These are phyloP conservation scores for Drosophila falleni DNA, from an alignment of 2,888 invertebrate species.

Conservation along the genomic window DNA sequence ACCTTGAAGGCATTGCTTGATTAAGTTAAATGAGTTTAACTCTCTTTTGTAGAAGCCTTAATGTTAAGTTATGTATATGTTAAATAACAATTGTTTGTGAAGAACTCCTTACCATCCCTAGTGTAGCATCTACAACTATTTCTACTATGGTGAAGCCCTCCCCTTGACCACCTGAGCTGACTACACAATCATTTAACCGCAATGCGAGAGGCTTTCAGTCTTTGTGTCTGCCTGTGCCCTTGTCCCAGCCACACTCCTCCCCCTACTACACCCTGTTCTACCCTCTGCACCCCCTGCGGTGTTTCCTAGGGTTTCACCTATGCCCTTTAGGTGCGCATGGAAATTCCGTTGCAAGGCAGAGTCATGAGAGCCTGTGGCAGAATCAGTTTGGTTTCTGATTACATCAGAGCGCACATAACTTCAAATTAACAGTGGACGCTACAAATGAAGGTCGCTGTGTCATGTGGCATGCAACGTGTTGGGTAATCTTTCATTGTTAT, in stretches of 20 bases:
- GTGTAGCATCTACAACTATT: constrained; percentile 32
- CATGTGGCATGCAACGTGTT: constrained; percentile 12
- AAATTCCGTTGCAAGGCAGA: constrained; percentile 12
- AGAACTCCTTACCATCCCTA: constrained; percentile 1
- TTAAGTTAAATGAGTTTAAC: too few relatives aligned
- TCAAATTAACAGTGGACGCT: constrained; percentile 64
- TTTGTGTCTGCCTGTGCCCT: constrained; percentile 31
- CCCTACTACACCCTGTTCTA: not conserved
- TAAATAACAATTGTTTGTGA: constrained; percentile 5
- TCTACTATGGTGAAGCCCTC: not conserved
- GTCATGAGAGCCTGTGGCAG: constrained; percentile 18
- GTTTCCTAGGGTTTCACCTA: constrained; percentile 27
- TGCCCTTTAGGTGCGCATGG: constrained; percentile 44
- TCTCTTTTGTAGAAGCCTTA: too few relatives aligned
- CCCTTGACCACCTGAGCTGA: constrained; percentile 5
- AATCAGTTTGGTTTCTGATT: constrained; percentile 45
- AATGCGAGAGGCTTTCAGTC: constrained; percentile 51
- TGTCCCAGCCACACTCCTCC: constrained; percentile 3
- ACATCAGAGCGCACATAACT: constrained; percentile 73
- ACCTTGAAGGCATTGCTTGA: too few relatives aligned
- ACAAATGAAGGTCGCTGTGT: constrained; percentile 36
- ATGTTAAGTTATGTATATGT: not conserved
- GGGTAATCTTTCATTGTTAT: constrained; percentile 54
- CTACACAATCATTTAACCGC: constrained; percentile 48
- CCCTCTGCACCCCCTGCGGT: not conserved